These are phyloP conservation scores for Arctocebus calabarensis DNA, from an alignment of 2,797 vertebrate species.

Conservation along the genomic window DNA sequence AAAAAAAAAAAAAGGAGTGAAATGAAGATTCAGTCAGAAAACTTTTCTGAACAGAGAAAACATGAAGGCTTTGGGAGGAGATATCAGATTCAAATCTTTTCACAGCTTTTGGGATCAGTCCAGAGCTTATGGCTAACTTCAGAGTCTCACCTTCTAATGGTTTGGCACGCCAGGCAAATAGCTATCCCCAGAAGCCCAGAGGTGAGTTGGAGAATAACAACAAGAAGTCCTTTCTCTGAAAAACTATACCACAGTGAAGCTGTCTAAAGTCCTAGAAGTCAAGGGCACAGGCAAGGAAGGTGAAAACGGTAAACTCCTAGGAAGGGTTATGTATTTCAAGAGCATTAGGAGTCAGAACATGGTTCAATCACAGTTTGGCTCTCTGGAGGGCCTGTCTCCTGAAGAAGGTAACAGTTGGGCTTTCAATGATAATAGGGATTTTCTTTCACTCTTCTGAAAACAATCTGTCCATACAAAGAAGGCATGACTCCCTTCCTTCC, in stretches of 20 bases:
- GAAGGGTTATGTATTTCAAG: slow-evolving; percentile 6
- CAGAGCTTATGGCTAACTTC: slow-evolving; percentile 73
- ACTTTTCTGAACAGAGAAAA: slow-evolving; percentile 51
- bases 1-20: background rate
- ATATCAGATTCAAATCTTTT: slow-evolving; percentile 59
- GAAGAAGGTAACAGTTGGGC: slow-evolving; percentile 60
- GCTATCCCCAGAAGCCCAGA: slow-evolving; percentile 60
- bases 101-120: slow-evolving; percentile 69
- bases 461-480: slow-evolving; percentile 71
- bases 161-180: slow-evolving; percentile 19
- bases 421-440: background rate
- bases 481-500: slow-evolving; percentile 64
- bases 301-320: slow-evolving; percentile 44
- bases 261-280: slow-evolving; percentile 49
- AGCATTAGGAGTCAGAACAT: slow-evolving; percentile 53
- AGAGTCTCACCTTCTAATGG: slow-evolving; percentile 29
- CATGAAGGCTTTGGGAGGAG: slow-evolving; percentile 36
- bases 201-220: slow-evolving; percentile 26
- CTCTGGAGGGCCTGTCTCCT: slow-evolving; percentile 75
- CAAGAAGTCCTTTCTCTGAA: slow-evolving; percentile 70
- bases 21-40: slow-evolving; percentile 65
- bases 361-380: slow-evolving; percentile 79
- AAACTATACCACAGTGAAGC: slow-evolving; percentile 54
- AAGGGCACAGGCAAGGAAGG: slow-evolving; percentile 67
- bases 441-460: slow-evolving; percentile 67